phyloP scores from a whole-genome alignment of 2,113 vertebrate species.

The Todiramphus saurophagus region DNA sequence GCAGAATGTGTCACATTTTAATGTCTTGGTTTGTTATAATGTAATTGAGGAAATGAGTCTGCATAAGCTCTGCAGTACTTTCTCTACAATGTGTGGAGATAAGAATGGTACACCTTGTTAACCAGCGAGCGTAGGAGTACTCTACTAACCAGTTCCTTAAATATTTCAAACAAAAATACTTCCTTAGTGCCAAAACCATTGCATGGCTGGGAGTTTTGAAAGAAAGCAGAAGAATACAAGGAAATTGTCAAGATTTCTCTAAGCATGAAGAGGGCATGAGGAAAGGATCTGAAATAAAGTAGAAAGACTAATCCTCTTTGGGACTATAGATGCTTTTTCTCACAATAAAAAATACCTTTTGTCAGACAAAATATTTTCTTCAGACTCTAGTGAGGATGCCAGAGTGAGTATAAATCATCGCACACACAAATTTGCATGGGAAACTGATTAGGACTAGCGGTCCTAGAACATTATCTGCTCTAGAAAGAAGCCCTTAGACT shows the following conservation, averaged over 20 bases:
- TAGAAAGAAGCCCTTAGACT: not conserved
- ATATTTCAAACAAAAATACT: not conserved
- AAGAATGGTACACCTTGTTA: not conserved
- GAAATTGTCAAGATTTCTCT: not conserved
- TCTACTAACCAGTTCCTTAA: not conserved
- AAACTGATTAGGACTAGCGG: not conserved
- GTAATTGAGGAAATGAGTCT: slow-evolving; percentile 3
- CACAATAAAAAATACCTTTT: not conserved
- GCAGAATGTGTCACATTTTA: not conserved
- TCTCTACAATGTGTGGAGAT: not conserved
- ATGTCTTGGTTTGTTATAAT: not conserved
- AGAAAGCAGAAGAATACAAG: not conserved
- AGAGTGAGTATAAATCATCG: not conserved
- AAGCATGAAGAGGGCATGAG: not conserved
- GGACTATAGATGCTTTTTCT: not conserved
- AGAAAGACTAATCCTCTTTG: not conserved
- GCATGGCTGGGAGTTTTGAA: not conserved
- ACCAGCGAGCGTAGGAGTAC: not conserved
- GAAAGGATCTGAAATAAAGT: not conserved
- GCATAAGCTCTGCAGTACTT: not conserved
- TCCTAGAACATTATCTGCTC: not conserved
- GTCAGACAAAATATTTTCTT: not conserved
- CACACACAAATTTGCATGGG: not conserved
- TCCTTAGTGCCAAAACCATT: not conserved
- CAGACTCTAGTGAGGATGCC: not conserved